A percentile compares a stretch with the other conserved stretches of the same genome.
phyloP scores from a whole-genome alignment of 1,140 invertebrate genomes.

The Gonatopus flavifemur region DNA sequence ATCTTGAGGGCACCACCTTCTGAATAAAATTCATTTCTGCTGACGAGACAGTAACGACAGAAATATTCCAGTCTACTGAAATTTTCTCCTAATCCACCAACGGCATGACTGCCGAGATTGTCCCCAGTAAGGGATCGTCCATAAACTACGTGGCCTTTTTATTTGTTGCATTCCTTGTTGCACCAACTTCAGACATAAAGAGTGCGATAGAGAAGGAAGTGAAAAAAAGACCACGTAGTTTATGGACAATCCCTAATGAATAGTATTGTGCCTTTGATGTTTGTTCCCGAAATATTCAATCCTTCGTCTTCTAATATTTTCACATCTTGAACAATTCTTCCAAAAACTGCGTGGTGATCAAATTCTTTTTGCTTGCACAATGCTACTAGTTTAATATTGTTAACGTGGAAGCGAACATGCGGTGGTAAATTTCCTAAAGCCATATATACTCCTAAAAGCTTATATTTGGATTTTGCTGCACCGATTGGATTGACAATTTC shows the following conservation, averaged over 20 bases:
- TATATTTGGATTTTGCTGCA: constrained; percentile 31
- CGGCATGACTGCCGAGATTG: constrained; percentile 27
- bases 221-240: too few relatives aligned
- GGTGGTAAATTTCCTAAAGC: constrained; percentile 25
- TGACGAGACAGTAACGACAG: constrained; percentile 24
- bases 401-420: constrained; percentile 15
- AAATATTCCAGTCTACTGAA: constrained; percentile 26
- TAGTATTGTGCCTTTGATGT: constrained; percentile 20
- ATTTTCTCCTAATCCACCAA: constrained; percentile 30
- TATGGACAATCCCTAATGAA: too few relatives aligned
- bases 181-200: too few relatives aligned
- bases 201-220: too few relatives aligned
- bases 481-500: constrained; percentile 39
- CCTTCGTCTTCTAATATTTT: constrained; percentile 28
- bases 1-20: constrained; percentile 8
- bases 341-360: constrained; percentile 21
- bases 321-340: constrained; percentile 29
- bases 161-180: too few relatives aligned
- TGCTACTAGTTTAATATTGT: constrained; percentile 31
- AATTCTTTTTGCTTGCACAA: constrained; percentile 30
- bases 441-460: constrained; percentile 37
- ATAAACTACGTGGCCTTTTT: too few relatives aligned
- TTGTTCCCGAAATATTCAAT: constrained; percentile 11
- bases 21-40: constrained; percentile 18
- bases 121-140: too few relatives aligned